Conservation (phyloP, 2,113 vertebrate genomes). For the Myotis yumanensis region DNA sequence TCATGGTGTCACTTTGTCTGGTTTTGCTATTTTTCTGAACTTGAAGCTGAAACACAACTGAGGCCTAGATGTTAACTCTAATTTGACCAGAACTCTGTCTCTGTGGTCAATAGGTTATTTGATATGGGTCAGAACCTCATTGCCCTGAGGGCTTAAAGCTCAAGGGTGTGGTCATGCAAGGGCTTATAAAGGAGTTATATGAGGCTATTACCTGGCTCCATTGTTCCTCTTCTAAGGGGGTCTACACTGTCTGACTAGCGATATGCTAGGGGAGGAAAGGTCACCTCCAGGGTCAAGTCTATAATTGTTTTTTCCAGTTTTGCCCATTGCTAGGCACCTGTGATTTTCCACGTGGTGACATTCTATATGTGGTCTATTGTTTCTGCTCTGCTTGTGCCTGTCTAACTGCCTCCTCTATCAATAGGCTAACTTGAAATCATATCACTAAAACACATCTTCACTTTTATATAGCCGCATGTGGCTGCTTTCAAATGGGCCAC, state of each 20-base stretch:
- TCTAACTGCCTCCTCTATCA: neutral
- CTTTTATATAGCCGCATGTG: rapidly evolving
- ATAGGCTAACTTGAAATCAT: neutral
- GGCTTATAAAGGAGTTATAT: neutral
- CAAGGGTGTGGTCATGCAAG: neutral
- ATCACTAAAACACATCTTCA: neutral
- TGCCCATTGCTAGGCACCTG: neutral
- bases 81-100: neutral
- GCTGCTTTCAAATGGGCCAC: neutral
- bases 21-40: neutral
- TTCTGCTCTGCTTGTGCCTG: neutral
- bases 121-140: neutral
- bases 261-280: neutral
- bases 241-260: neutral
- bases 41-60: neutral
- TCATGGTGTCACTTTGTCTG: neutral
- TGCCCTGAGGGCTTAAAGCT: neutral
- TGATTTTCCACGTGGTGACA: neutral
- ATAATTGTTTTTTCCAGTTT: neutral
- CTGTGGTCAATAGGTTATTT: neutral
- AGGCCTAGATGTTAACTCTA: neutral
- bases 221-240: neutral
- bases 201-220: neutral
- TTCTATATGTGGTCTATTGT: neutral
- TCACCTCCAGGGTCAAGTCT: neutral